Conservation (phyloP, 2,797 vertebrate species). For the Ceyx erithaca region DNA sequence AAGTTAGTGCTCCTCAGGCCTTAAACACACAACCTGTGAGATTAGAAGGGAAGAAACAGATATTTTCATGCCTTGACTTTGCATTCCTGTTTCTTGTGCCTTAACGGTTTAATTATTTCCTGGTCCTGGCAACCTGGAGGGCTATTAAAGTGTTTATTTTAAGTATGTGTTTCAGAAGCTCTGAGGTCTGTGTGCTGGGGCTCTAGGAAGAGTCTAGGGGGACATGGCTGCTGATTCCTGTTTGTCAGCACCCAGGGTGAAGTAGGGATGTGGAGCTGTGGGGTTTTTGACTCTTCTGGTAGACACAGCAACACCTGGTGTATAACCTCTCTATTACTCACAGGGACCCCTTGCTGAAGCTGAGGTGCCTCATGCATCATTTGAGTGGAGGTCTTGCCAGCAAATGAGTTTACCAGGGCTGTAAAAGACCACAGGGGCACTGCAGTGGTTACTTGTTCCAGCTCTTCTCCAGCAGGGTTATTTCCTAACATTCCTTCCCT, state of each 20-base stretch:
- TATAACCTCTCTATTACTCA: not conserved
- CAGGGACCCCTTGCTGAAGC: not conserved
- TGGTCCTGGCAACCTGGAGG: not conserved
- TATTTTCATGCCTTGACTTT: not conserved
- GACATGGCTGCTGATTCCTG: not conserved
- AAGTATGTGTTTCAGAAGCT: not conserved
- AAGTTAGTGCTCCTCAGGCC: not conserved
- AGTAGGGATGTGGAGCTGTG: not conserved
- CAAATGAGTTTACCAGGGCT: not conserved
- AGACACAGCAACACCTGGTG: not conserved
- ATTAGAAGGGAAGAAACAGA: not conserved
- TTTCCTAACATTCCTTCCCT: not conserved
- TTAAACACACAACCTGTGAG: not conserved
- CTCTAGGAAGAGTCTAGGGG: not conserved
- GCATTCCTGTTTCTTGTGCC: not conserved
- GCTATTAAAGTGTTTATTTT: not conserved
- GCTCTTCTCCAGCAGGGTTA: not conserved
- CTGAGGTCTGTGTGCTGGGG: not conserved
- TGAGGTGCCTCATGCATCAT: not conserved
- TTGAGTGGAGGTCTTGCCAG: not conserved
- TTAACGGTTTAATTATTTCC: not conserved
- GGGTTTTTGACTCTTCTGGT: not conserved
- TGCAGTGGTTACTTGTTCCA: not conserved
- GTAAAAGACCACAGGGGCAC: not conserved
- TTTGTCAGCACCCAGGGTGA: not conserved